Evolutionary conservation across 2,797 vertebrate species (phyloP), one percentile per base, ranked within the genome.

Genomic region (Hippocampus kuda): DNA sequence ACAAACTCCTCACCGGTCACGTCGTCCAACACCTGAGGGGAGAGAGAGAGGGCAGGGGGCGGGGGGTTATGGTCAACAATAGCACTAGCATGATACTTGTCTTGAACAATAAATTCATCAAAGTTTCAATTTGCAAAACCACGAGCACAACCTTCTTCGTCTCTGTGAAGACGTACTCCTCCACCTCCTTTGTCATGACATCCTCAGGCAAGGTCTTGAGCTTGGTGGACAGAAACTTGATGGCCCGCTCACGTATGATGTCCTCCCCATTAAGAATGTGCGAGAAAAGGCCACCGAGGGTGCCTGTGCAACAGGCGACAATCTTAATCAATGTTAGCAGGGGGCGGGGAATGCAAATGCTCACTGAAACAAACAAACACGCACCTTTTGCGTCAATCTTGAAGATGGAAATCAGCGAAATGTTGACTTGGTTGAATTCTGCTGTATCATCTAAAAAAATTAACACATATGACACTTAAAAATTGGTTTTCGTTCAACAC

Each of bases 1-100:
- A 98, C 96, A 89, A 99, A 99, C 86, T 98, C 97, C 79, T 99
- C 97, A 9, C 97, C 97, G 0, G 96, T 99, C 77, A 99, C 97
- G 30, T 99, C 97, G 85, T 99, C 96, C 80, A 99, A 80, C 38
- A 99, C 97, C 97, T 99, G 73, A 68, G 13, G 1, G 34, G 18
- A 38, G 34, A 38, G 34, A 38, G 42, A 24, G 27, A 11, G 9
- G 66, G 48, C 18, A n/a, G 6, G 34, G 6, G 27, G 27, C 27
- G 27, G 27, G 27, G 27, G 27, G 27, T n/a, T n/a, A n/a, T n/a
- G n/a, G 56, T 1, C 46, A 66, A 30, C 64, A 20, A 20, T 2
- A 49, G 24, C 62, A 7, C 4, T 9, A 34, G 18, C 22, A 61
- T 20, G 15, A 60, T 30, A 7, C 20, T 60, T 16, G 13, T 34